Evolutionary conservation across 1,140 invertebrate species (phyloP).

Genomic region (Heliconius congener): DNA sequence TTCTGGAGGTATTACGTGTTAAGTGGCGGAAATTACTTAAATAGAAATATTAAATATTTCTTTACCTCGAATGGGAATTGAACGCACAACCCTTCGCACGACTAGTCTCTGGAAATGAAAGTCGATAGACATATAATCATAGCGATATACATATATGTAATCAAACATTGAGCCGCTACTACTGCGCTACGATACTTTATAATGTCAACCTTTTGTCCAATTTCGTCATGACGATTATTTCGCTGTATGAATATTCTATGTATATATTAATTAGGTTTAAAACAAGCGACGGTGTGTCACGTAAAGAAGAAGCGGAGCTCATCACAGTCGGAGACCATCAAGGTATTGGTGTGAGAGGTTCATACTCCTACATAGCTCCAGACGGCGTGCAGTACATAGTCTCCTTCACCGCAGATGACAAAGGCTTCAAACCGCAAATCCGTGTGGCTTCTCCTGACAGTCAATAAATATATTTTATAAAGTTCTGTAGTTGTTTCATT

Average conservation of each 20-base stretch:
- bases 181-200: not conserved
- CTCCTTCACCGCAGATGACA: constrained; percentile 83
- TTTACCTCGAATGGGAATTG: too few relatives aligned
- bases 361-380: constrained; percentile 83
- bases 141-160: too few relatives aligned
- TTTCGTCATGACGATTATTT: not conserved
- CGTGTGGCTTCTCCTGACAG: constrained; percentile 41
- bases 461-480: constrained; percentile 47
- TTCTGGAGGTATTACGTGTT: too few relatives aligned
- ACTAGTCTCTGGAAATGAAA: too few relatives aligned
- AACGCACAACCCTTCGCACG: too few relatives aligned
- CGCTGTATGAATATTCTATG: not conserved
- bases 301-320: constrained; percentile 71
- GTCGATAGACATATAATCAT: too few relatives aligned
- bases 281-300: constrained; percentile 76
- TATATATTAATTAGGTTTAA: constrained; percentile 69
- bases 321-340: constrained; percentile 83
- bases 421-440: constrained; percentile 82
- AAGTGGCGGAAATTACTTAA: too few relatives aligned
- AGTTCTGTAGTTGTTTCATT: not conserved
- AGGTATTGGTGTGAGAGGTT: constrained; percentile 84
- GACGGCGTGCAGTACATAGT: constrained; percentile 88
- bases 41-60: too few relatives aligned
- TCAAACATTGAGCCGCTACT: too few relatives aligned
- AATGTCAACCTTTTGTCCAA: not conserved